phyloP scores from a whole-genome alignment of 2,113 vertebrate genomes.

The Aspiorhynchus laticeps region DNA sequence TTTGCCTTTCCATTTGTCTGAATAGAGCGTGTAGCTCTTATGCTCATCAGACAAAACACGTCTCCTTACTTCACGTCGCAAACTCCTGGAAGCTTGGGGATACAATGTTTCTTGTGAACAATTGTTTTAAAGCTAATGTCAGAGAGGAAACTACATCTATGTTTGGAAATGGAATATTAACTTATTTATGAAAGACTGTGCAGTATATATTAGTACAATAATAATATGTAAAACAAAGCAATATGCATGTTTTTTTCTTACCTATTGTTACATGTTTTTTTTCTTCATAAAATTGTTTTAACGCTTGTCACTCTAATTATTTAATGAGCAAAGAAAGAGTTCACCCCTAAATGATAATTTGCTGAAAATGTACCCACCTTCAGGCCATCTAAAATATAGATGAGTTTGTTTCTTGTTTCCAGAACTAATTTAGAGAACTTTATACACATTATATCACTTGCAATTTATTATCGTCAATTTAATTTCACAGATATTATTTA shows the following conservation, averaged over 20 bases:
- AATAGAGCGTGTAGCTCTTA: constrained; percentile 70
- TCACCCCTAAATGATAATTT: background rate
- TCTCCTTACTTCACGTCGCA: constrained; percentile 60
- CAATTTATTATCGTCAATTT: too few relatives aligned
- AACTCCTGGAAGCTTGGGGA: constrained; percentile 71
- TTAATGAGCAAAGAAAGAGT: background rate
- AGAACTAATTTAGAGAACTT: too few relatives aligned
- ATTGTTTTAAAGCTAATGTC: constrained; percentile 58
- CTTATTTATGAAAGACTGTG: background rate
- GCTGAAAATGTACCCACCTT: background rate
- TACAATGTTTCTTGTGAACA: constrained; percentile 72
- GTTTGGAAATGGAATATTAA: background rate
- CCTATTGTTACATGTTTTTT: background rate
- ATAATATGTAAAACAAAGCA: background rate
- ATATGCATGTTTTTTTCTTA: background rate
- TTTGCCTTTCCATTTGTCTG: constrained; percentile 69
- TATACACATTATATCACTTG: too few relatives aligned
- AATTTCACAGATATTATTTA: too few relatives aligned
- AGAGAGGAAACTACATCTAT: background rate
- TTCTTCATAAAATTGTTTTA: background rate
- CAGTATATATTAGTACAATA: background rate
- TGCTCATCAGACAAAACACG: constrained; percentile 72
- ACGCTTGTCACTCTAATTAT: background rate
- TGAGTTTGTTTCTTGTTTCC: too few relatives aligned
- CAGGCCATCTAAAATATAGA: too few relatives aligned